A percentile compares a stretch with the other conserved stretches of the same genome.
Conservation (phyloP, 2,113 vertebrate genomes). For the Ceuthmochares aereus region DNA sequence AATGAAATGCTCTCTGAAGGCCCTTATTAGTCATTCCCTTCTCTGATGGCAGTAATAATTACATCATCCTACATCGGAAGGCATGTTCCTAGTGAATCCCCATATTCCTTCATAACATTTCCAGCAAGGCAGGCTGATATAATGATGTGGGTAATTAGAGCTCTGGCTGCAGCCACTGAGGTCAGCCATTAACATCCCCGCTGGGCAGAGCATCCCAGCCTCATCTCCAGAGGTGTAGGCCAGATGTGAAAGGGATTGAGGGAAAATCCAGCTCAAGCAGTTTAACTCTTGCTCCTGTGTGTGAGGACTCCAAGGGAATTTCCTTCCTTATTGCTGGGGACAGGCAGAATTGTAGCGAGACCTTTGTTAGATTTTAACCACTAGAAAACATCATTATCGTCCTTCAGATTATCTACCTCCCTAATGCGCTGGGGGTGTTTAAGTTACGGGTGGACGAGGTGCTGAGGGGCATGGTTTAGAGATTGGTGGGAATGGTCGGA, state of each 20-base stretch:
- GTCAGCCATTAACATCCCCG: neutral
- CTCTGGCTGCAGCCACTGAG: neutral
- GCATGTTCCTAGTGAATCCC: neutral
- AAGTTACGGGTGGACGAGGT: too few relatives aligned
- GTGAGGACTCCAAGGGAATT: neutral
- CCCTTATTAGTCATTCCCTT: slow-evolving; percentile 54
- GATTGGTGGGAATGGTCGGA: too few relatives aligned
- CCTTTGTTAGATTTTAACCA: neutral
- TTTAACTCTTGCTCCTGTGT: neutral
- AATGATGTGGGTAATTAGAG: slow-evolving; percentile 25
- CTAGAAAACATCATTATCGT: neutral
- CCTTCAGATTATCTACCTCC: neutral
- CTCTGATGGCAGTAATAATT: slow-evolving; percentile 65
- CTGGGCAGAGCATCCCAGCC: neutral
- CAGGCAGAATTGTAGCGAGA: neutral
- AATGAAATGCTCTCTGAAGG: slow-evolving; percentile 17
- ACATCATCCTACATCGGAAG: neutral
- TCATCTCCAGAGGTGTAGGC: neutral
- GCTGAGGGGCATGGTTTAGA: too few relatives aligned
- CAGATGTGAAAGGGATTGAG: neutral
- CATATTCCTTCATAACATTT: neutral
- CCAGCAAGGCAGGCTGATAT: neutral
- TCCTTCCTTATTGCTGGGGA: neutral
- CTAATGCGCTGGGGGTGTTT: rapidly evolving
- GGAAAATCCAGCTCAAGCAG: neutral